Base-by-base conservation (phyloP, 2,888 invertebrate species). In the Phasia obesa region DNA sequence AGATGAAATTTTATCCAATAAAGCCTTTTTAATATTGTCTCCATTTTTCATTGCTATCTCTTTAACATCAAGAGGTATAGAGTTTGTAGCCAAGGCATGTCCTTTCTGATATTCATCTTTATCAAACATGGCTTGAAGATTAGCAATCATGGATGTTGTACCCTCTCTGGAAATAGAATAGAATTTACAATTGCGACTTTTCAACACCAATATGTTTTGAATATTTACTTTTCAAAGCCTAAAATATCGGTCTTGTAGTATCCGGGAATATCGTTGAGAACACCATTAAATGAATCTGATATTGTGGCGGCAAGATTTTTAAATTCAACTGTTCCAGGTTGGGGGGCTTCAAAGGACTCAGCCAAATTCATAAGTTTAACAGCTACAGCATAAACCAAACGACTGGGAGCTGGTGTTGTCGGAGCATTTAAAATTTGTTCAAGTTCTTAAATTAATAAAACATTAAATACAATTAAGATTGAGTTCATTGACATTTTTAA, bases 351-450 rank as follows among this genome's bases (percentile, higher is more conserved):
- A 92, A 95, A 97, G 85, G 94, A 95, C 87, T 96, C 95, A 0
- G 95, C 97, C 38, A 96, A 91, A 42, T 95, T 95, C 27, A 95
- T 93, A 74, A 97, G 92, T 87, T 95, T 95, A 2, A 97, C 93
- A 87, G 94, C 93, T 51, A 96, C 92, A 17, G 94, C 93, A 91
- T 96, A 97, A 0, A 93, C 92, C 0, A 94, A 89, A 42, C 94
- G 93, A 0, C 95, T 95, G 0, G 95, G 94, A 38, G 94, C 91
- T 0, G 94, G 92, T 0, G 94, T 93, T 0, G 93, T 93, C 0
- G 94, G 92, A 11, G 91, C 87, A n/a, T 92, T 92, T 19, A 83
- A 84, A 1, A 88, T 85, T 9, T 85, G 85, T 64, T 90, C 89
- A 11, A 90, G 85, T 84, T 91, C 91, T 90, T 44, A n/a, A 31